Percentiles rank a stretch among this genome's conserved stretches.
These are phyloP conservation scores for Leucoraja ocellata DNA, from an alignment of 2,797 vertebrate species.

Conservation along the genomic window DNA sequence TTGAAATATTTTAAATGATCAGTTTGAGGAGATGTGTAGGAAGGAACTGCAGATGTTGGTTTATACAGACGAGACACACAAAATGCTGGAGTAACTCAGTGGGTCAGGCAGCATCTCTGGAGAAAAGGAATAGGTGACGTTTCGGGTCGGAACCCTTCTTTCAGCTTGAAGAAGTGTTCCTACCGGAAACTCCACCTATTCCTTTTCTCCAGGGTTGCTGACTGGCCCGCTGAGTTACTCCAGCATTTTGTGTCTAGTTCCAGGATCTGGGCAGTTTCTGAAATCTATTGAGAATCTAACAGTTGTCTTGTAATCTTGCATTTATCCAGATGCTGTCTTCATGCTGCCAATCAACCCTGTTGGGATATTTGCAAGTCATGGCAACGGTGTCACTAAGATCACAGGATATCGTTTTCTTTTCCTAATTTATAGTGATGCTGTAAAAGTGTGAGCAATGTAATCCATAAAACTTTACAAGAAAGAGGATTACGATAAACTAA, in stretches of 20 bases:
- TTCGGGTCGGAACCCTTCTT: no score
- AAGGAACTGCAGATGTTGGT: no score
- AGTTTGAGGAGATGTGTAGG: no score
- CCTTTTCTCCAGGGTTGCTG: no score
- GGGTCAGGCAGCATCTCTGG: no score
- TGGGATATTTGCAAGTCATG: neutral
- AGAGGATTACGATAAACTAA: constrained; percentile 13
- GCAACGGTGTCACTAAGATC: neutral
- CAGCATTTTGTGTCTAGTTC: no score
- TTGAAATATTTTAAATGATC: neutral
- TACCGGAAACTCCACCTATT: no score
- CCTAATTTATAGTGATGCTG: neutral
- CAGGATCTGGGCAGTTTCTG: neutral
- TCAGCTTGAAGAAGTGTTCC: no score
- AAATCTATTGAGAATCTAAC: neutral
- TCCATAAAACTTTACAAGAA: constrained; percentile 22
- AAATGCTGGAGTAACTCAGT: no score
- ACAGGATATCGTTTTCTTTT: neutral
- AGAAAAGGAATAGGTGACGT: no score
- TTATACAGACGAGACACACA: no score
- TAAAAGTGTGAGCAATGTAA: constrained; percentile 5
- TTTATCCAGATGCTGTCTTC: neutral
- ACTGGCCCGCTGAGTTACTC: no score
- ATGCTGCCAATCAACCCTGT: neutral
- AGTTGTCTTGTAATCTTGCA: neutral